Percentiles rank a stretch among this genome's conserved stretches.
phyloP scores from a whole-genome alignment of 2,797 vertebrate species.

The Spondyliosoma cantharus region DNA sequence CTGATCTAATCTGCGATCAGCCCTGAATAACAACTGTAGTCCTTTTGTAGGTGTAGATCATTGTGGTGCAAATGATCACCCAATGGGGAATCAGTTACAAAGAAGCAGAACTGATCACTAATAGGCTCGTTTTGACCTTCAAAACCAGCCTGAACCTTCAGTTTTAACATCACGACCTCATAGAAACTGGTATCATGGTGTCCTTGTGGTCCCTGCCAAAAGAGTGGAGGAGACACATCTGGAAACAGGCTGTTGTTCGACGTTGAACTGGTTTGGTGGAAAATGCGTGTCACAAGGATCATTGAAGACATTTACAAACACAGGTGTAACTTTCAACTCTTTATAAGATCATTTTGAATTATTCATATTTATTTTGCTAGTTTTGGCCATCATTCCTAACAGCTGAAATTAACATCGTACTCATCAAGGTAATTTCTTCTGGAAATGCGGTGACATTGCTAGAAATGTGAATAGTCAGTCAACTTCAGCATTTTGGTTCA shows the following conservation, averaged over 20 bases:
- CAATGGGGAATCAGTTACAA: constrained; percentile 8
- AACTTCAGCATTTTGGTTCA: neutral
- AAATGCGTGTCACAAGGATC: constrained; percentile 4
- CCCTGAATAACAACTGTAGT: neutral
- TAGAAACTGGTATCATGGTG: constrained; percentile 22
- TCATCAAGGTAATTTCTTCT: neutral
- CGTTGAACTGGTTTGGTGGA: constrained; percentile 11
- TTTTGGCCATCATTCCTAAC: neutral
- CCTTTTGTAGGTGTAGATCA: neutral
- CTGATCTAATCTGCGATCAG: neutral
- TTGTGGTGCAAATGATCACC: constrained; percentile 3
- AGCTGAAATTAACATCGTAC: neutral
- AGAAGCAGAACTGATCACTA: constrained; percentile 16
- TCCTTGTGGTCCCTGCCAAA: constrained; percentile 14
- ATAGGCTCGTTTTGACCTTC: neutral
- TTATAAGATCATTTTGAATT: neutral
- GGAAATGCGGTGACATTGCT: neutral
- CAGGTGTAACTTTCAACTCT: neutral
- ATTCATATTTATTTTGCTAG: neutral
- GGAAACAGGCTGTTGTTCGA: constrained; percentile 19
- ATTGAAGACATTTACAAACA: constrained; percentile 3
- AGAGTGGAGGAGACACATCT: constrained; percentile 15
- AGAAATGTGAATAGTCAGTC: neutral
- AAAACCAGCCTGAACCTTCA: neutral
- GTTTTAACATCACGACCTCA: constrained; percentile 6